These are phyloP conservation scores for Diarsia brunnea DNA, from an alignment of 2,888 invertebrate genomes.

Conservation along the genomic window DNA sequence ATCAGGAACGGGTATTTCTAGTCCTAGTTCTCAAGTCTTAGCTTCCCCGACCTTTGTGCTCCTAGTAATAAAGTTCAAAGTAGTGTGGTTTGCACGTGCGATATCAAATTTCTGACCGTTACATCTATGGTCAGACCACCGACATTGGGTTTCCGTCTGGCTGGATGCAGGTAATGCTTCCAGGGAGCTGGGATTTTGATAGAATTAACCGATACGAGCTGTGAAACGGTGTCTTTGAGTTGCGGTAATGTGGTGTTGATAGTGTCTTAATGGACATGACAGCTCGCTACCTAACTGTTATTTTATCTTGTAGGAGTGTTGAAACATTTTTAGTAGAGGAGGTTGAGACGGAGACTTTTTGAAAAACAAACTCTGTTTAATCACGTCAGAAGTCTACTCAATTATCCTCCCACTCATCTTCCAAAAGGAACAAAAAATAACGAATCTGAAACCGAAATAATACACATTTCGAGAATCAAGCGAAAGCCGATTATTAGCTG, in stretches of 20 bases:
- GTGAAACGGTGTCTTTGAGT: constrained; percentile 53
- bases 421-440: constrained; percentile 38
- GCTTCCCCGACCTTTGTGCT: constrained; percentile 35
- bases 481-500: constrained; percentile 57
- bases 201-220: constrained; percentile 50
- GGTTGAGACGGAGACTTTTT: background rate
- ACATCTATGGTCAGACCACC: constrained; percentile 71
- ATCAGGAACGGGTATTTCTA: constrained; percentile 69
- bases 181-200: constrained; percentile 58
- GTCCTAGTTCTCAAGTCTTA: constrained; percentile 56
- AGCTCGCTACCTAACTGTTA: constrained; percentile 13
- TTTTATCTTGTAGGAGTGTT: background rate
- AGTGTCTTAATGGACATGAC: constrained; percentile 40
- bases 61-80: constrained; percentile 58
- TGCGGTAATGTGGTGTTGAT: constrained; percentile 46
- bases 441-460: constrained; percentile 26
- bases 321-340: background rate
- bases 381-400: constrained; percentile 13
- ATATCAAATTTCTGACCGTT: constrained; percentile 77
- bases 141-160: constrained; percentile 69
- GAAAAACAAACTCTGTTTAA: background rate
- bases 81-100: constrained; percentile 40
- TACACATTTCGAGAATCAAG: constrained; percentile 41
- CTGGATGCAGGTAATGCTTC: constrained; percentile 63
- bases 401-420: constrained; percentile 27